Base-by-base conservation (phyloP, 2,888 invertebrate genomes). In the Rotaria macrura region DNA sequence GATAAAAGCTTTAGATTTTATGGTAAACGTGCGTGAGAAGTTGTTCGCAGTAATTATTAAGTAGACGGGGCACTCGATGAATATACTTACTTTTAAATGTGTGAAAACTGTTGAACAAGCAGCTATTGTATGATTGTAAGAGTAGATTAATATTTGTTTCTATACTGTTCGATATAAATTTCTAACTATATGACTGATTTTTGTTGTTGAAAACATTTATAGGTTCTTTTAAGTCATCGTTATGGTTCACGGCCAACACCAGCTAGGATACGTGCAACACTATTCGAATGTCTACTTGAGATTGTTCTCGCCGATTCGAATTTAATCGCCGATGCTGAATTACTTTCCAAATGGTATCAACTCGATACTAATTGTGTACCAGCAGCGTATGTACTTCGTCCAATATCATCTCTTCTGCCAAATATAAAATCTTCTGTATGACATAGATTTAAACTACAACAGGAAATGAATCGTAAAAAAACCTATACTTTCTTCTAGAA, bases 201-300 rank as follows among this genome's bases (percentile, higher is more conserved):
- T n/a, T 40, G 65, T 49, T 43, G 5, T 57, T 17, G 17, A 65
- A 29, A 14, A 52, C 72, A 72, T 79, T 85, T 85, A 14, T 87
- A 90, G 90, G 89, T 88, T 17, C 88, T 90, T 84, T 85, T 90
- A 47, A 90, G 90, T 4, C 90, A 90, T 85, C 88, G 88, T 65
- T 90, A 90, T 87, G 90, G 90, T 0, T 87, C 88, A 6, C 85
- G 87, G n/a, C 87, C 88, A 10, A 87, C 90, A 17, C 90, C 89
- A 12, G 87, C 88, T 7, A 86, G 87, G 20, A 89, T 90, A 23
- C 87, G 88, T 14, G 88, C 88, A 65, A 14, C 65, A 34, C 12
- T 65, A 1, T 65, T 65, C 7, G 65, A 65, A 65, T 34, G 12
- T 12, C 29, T 65, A 14, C 34, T 14, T 4, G 12, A 34, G 14